Evolutionary conservation across 2,113 vertebrate genomes (phyloP), one percentile per base, ranked within the genome.

Genomic region (Takifugu bimaculatus): DNA sequence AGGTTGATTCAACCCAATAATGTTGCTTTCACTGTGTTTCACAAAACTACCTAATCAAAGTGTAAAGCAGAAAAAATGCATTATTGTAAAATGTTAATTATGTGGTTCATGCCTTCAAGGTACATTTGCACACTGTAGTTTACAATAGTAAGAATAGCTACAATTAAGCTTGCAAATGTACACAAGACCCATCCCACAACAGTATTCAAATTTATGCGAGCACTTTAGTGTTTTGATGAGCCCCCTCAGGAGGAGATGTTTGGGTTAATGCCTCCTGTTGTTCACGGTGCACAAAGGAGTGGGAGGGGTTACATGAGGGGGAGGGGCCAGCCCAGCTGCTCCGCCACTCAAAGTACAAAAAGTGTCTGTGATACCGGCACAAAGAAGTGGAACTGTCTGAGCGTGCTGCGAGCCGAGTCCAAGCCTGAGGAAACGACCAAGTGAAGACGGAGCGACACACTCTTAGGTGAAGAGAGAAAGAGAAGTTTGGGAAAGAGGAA

Each of bases 211-310:
- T 27, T 11, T 54, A 9, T 39, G 13, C 29, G 45, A 61, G 47
- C n/a, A 50, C 57, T 29, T 43, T 59, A 10, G 45, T 35, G 13
- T 25, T 6, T 63, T 50, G 25, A 32, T 54, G 63, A 60, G 43
- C 54, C 61, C 45, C 54, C 57, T 60, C 26, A 53, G 26, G 12
- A 49, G 12, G 32, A 68, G 45, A 14, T 67, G 72, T 60, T 70
- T 57, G 26, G 54, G 50, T 32, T 60, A 14, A 58, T 62, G 57
- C 25, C 44, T 49, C 15, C 61, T 2, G 74, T 64, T 72, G 58
- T 56, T 70, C 32, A 12, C 6, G 27, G 42, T 57, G 78, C 63
- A 86, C 79, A 88, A 82, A 85, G 61, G 44, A 60, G 72, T 42
- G 48, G 80, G 85, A 77, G 79, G 79, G 63, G 80, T 50, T 39